phyloP scores from a whole-genome alignment of 2,888 invertebrate genomes.

The Ophonus ardosiacus region DNA sequence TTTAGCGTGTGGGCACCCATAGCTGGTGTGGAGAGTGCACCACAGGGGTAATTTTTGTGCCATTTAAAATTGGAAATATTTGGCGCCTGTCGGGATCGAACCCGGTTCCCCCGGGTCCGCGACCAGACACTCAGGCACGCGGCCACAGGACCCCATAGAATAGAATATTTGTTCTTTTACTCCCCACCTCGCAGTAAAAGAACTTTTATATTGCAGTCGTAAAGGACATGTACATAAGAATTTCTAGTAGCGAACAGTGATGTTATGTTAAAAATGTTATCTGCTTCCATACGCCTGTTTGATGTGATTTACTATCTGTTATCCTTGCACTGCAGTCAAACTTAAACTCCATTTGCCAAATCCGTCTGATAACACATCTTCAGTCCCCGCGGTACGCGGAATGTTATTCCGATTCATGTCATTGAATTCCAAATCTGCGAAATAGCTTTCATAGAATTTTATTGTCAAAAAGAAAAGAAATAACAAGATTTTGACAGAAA shows the following conservation, averaged over 20 bases:
- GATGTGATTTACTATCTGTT: conserved; percentile 32
- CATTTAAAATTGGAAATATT: no score
- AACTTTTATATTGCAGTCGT: no score
- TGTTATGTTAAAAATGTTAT: conserved; percentile 23
- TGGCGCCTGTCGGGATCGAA: no score
- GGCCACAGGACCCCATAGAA: no score
- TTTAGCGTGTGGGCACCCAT: no score
- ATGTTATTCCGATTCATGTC: conserved; percentile 52
- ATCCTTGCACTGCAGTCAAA: conserved; percentile 36
- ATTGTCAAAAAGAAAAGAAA: conserved; percentile 55
- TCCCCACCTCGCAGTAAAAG: no score
- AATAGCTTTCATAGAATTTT: conserved; percentile 61
- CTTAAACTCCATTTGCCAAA: conserved; percentile 54
- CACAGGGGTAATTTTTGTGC: no score
- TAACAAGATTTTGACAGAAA: conserved; percentile 53
- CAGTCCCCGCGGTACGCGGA: conserved; percentile 28
- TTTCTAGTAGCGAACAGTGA: background rate
- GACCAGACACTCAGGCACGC: no score
- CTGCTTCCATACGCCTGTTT: background rate
- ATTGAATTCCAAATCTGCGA: conserved; percentile 56
- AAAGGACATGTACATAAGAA: background rate
- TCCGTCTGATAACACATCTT: conserved; percentile 40
- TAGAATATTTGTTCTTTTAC: no score
- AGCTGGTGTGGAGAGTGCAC: no score
- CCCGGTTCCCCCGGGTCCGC: no score